Evolutionary conservation across 2,888 invertebrate genomes (phyloP), one percentile per base, ranked within the genome.

Genomic region (Alcis repandata): DNA sequence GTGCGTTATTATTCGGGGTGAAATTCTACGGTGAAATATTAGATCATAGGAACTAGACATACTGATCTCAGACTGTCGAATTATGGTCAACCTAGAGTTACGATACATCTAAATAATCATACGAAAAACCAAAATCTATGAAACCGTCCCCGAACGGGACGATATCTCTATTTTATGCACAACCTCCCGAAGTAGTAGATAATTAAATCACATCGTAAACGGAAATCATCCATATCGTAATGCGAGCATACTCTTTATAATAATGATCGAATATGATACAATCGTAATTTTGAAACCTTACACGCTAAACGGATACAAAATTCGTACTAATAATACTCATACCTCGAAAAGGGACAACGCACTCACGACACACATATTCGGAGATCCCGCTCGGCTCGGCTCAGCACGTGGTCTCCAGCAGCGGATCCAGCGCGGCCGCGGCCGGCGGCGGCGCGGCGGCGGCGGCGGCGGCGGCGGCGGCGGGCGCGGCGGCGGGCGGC

Each of bases 311-410:
- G 89, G 90, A 91, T 92, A 92, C 87, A 91, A 92, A 92, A 90
- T 89, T 90, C 90, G 86, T 86, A 86, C 89, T 92, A 91, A 86
- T 90, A 91, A 92, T 92, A 92, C 91, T 92, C 91, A 77, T 85
- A 86, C 84, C 82, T 79, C 79, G 78, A 84, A 75, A 80, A 57
- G 38, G 63, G 57, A 63, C 64, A 59, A 57, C 58, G 59, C 49
- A 59, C 45, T 56, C 52, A 33, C 56, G 57, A 36, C 59, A 33
- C 45, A 43, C 59, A 59, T 22, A 27, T 4, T 32, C 7, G 49
- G 49, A 33, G 32, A 15, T 10, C 22, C n/a, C 46, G 46, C 8
- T 46, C 22, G 33, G 43, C 46, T 13, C 15, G 33, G 53, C 61
- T 83, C 77, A 92, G 78, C 92, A 92, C 68, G 92, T 92, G 71